These are phyloP conservation scores for Cyprinella venusta DNA, from an alignment of 2,797 vertebrate species.

Conservation along the genomic window DNA sequence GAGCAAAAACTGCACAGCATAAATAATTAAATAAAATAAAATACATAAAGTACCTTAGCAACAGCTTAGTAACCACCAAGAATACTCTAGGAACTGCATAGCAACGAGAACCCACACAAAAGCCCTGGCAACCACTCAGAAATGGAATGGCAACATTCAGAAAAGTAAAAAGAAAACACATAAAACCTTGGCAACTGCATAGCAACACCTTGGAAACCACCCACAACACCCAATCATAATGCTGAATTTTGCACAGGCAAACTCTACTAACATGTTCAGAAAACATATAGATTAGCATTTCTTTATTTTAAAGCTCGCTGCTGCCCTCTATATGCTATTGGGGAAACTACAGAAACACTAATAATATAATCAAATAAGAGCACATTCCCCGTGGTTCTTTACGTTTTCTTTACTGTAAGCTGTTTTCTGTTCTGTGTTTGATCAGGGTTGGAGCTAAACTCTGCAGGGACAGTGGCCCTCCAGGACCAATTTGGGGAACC, in stretches of 20 bases:
- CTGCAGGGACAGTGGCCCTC: too few relatives aligned
- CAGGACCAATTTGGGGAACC: too few relatives aligned
- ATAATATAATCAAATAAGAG: background rate
- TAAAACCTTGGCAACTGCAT: background rate
- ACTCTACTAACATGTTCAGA: background rate
- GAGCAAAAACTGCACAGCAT: background rate
- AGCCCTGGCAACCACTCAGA: background rate
- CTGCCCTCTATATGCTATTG: constrained; percentile 66
- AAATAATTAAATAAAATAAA: too few relatives aligned
- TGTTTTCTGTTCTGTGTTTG: background rate
- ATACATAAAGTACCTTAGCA: background rate
- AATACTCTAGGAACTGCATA: background rate
- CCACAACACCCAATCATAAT: background rate
- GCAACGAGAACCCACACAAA: background rate
- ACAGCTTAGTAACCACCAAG: background rate
- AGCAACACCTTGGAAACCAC: background rate
- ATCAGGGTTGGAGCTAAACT: too few relatives aligned
- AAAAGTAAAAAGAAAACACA: background rate
- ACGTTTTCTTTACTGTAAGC: background rate
- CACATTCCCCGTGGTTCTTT: background rate
- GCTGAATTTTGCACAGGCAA: background rate
- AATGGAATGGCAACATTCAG: too few relatives aligned
- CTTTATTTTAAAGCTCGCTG: constrained; percentile 56
- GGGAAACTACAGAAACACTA: background rate
- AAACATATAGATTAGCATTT: background rate